Evolutionary conservation across 2,888 invertebrate species (phyloP).

Genomic region (Diarsia rubi): DNA sequence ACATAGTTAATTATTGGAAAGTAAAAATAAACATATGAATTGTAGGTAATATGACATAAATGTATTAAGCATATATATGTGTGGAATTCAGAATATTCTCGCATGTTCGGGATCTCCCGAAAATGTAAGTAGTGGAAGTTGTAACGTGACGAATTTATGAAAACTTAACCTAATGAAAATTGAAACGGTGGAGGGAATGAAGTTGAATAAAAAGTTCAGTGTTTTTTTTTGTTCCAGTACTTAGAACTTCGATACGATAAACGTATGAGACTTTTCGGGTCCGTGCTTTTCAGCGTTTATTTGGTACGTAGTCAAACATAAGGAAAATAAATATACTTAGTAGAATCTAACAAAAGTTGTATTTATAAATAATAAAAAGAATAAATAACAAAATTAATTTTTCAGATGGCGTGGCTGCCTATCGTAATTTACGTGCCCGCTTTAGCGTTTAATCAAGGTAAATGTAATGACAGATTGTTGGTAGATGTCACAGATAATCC

Average conservation of each 20-base stretch:
- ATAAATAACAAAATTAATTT: not conserved
- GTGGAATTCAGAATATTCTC: not conserved
- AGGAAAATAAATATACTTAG: not conserved
- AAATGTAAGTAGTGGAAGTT: not conserved
- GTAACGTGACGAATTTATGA: not conserved
- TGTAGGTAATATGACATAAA: not conserved
- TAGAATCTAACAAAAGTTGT: not conserved
- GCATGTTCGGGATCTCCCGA: not conserved
- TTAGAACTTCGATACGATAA: slow-evolving; percentile 92
- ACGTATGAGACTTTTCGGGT: slow-evolving; percentile 92
- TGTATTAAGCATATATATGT: not conserved
- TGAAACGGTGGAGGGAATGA: not conserved
- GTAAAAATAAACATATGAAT: not conserved
- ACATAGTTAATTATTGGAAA: not conserved
- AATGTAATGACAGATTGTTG: slow-evolving; percentile 29
- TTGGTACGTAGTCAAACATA: slow-evolving; percentile 88
- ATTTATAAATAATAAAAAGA: not conserved
- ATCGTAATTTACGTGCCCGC: slow-evolving; percentile 94
- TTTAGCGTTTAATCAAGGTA: slow-evolving; percentile 93
- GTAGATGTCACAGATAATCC: no score
- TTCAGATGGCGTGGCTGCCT: slow-evolving; percentile 93
- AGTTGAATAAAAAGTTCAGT: not conserved
- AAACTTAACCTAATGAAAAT: not conserved
- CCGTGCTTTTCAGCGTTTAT: slow-evolving; percentile 92
- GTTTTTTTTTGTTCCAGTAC: slow-evolving; percentile 85